A percentile compares a stretch with the other conserved stretches of the same genome.
These are phyloP conservation scores for Lordiphosa stackelbergi DNA, from an alignment of 1,140 invertebrate species.

Conservation along the genomic window DNA sequence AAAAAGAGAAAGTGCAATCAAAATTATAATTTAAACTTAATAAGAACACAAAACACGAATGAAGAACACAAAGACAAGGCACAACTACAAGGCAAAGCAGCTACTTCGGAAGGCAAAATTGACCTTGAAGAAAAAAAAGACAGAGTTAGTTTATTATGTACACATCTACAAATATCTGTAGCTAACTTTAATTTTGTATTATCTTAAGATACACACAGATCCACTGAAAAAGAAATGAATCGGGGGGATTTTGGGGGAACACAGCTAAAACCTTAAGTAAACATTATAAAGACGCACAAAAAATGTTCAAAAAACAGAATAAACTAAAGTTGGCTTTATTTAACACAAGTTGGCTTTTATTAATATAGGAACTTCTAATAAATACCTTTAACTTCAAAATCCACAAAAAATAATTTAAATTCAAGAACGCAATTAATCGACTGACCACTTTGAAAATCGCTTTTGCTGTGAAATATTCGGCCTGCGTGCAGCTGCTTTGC, in stretches of 20 bases:
- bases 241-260: background rate
- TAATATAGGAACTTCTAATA: background rate
- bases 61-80: background rate
- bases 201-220: no score
- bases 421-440: background rate
- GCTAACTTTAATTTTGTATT: no score
- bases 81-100: background rate
- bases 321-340: background rate
- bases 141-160: no score
- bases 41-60: background rate
- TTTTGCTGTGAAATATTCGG: background rate
- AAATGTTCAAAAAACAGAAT: background rate
- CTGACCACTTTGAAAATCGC: background rate
- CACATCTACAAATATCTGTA: no score
- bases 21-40: no score
- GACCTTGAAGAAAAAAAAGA: no score
- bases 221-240: background rate
- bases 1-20: no score
- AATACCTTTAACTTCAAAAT: background rate
- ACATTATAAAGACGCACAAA: background rate
- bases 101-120: no score
- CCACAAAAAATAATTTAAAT: background rate
- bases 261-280: background rate
- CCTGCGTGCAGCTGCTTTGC: background rate
- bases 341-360: background rate